Evolutionary conservation across 1,140 invertebrate genomes (phyloP).

Genomic region (Formica selysi): DNA sequence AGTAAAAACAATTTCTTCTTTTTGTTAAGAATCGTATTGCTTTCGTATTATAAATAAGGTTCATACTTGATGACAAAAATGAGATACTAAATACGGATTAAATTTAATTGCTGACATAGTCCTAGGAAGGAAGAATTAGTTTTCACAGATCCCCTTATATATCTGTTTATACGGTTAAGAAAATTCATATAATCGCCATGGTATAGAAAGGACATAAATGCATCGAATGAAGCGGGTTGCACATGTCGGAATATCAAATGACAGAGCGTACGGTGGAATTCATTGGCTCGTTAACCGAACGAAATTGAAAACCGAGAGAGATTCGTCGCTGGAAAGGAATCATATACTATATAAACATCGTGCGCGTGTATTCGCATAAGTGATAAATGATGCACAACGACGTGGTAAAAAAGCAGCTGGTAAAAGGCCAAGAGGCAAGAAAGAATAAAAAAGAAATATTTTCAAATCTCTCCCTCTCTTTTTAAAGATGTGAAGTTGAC

Average conservation of each 20-base stretch:
- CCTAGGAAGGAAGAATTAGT: neutral
- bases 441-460: neutral
- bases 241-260: slow-evolving; percentile 31
- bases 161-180: slow-evolving; percentile 8
- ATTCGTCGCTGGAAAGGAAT: slow-evolving; percentile 30
- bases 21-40: neutral
- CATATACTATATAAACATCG: neutral
- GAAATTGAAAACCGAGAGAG: slow-evolving; percentile 49
- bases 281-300: slow-evolving; percentile 34
- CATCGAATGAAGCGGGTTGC: neutral
- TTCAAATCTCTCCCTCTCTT: neutral
- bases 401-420: slow-evolving; percentile 13
- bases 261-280: neutral
- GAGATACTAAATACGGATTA: slow-evolving; percentile 2
- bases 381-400: slow-evolving; percentile 43
- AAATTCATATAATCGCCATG: neutral
- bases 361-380: slow-evolving; percentile 10
- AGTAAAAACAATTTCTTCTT: neutral
- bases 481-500: neutral
- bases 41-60: no score
- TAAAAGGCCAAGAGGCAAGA: slow-evolving; percentile 48
- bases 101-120: slow-evolving; percentile 7
- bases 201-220: slow-evolving; percentile 15
- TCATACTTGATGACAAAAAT: neutral
- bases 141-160: neutral